A percentile compares a stretch with the other conserved stretches of the same genome.
phyloP scores from a whole-genome alignment of 92 coral and sea anemone genomes.

The Porites lobata region DNA sequence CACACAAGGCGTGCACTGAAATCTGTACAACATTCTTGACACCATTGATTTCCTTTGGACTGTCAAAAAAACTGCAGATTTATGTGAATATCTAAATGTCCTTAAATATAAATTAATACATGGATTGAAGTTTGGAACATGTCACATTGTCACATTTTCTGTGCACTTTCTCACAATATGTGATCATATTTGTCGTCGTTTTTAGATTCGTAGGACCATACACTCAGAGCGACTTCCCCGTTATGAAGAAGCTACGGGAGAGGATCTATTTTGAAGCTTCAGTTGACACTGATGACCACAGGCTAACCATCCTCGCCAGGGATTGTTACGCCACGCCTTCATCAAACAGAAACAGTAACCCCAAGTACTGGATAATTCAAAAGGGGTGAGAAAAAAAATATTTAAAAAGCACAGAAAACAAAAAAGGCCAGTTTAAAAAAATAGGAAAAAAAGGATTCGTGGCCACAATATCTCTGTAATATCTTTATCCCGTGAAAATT shows the following conservation, averaged over 20 bases:
- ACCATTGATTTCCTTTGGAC: too few species aligned
- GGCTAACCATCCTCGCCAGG: constrained; percentile 57
- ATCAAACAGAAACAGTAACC: constrained; percentile 57
- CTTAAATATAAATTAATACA: too few species aligned
- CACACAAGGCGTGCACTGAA: too few species aligned
- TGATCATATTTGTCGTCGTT: neutral
- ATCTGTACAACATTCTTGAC: too few species aligned
- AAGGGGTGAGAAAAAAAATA: constrained; percentile 46
- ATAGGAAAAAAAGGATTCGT: neutral
- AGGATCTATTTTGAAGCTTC: constrained; percentile 67
- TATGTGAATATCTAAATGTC: too few species aligned
- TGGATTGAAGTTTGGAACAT: too few species aligned
- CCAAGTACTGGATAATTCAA: constrained; percentile 62
- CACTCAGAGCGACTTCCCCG: constrained; percentile 57
- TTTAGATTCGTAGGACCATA: constrained; percentile 35
- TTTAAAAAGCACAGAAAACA: too few species aligned
- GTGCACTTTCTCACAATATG: neutral
- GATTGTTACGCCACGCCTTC: constrained; percentile 75
- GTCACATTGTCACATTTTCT: too few species aligned
- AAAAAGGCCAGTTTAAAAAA: too few species aligned
- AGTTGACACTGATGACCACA: constrained; percentile 61
- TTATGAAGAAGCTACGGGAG: constrained; percentile 51
- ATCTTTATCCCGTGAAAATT: too few species aligned
- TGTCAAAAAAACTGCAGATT: too few species aligned
- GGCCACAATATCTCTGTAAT: too few species aligned